phyloP scores from a whole-genome alignment of 2,797 vertebrate genomes.

The Chelonia mydas region DNA sequence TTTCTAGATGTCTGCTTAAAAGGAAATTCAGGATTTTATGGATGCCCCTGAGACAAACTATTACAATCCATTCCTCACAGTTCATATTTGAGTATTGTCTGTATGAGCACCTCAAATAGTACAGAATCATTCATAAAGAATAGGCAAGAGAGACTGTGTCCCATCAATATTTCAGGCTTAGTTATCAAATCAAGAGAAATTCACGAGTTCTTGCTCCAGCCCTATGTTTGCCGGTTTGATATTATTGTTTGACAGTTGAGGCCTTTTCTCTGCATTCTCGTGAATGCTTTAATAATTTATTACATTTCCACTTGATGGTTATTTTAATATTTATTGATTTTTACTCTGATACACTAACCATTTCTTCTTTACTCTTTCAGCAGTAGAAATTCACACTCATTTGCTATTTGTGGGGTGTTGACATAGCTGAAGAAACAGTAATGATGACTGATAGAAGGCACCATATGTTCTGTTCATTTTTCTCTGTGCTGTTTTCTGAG shows the following conservation, averaged over 20 bases:
- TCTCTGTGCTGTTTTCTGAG: constrained; percentile 42
- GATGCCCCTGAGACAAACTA: constrained; percentile 70
- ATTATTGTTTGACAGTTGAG: constrained; percentile 67
- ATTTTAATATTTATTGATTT: constrained; percentile 62
- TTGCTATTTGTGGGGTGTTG: constrained; percentile 74
- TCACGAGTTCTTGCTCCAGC: constrained; percentile 56
- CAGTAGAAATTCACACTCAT: constrained; percentile 67
- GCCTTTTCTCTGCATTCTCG: constrained; percentile 44
- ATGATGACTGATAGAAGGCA: constrained; percentile 71
- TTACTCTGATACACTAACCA: constrained; percentile 42
- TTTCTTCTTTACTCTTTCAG: constrained; percentile 37
- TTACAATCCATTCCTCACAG: constrained; percentile 34
- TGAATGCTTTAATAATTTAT: constrained; percentile 68
- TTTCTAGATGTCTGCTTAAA: constrained; percentile 69
- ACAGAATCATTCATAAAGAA: constrained; percentile 66
- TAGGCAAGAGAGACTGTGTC: constrained; percentile 56
- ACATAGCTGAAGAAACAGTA: constrained; percentile 67
- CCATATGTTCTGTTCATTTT: constrained; percentile 69
- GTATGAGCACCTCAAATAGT: constrained; percentile 68
- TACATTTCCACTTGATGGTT: constrained; percentile 26
- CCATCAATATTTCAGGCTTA: constrained; percentile 77
- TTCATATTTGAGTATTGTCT: constrained; percentile 70
- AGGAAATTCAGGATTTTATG: constrained; percentile 66
- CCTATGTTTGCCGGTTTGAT: constrained; percentile 54
- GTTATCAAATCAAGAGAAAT: constrained; percentile 71